Evolutionary conservation across 2,113 vertebrate genomes (phyloP).

Genomic region (Thermophis baileyi): DNA sequence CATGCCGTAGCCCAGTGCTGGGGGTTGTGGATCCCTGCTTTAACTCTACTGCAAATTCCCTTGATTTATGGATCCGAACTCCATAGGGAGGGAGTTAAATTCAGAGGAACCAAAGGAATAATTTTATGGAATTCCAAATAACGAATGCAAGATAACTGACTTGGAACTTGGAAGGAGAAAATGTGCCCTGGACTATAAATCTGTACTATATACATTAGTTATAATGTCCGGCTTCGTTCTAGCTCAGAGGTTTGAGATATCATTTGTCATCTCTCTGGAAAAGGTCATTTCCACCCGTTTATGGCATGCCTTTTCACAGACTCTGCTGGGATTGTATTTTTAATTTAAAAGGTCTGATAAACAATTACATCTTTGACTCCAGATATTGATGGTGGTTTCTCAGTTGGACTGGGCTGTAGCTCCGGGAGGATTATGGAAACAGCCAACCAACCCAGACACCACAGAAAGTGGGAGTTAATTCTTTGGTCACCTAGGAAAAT

Average conservation of each 20-base stretch:
- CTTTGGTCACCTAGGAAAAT: constrained; percentile 11
- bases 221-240: constrained; percentile 41
- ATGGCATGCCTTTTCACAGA: constrained; percentile 21
- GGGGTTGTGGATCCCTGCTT: background rate
- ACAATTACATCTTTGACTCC: constrained; percentile 51
- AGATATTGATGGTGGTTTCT: constrained; percentile 41
- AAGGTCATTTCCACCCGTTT: constrained; percentile 50
- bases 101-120: background rate
- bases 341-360: constrained; percentile 55
- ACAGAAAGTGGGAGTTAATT: background rate
- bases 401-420: background rate
- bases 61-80: background rate
- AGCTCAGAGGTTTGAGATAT: constrained; percentile 42
- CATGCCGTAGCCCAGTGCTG: no score
- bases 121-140: background rate
- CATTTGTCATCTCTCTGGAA: constrained; percentile 56
- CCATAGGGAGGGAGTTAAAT: background rate
- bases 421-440: constrained; percentile 13
- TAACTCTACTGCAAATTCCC: background rate
- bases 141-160: background rate
- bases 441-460: background rate
- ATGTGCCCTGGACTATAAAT: background rate
- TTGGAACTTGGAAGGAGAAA: background rate
- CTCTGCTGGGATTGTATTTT: constrained; percentile 44
- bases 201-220: constrained; percentile 25